These are phyloP conservation scores for Zelostemma sp. DNA, from an alignment of 1,140 invertebrate species.

Conservation along the genomic window DNA sequence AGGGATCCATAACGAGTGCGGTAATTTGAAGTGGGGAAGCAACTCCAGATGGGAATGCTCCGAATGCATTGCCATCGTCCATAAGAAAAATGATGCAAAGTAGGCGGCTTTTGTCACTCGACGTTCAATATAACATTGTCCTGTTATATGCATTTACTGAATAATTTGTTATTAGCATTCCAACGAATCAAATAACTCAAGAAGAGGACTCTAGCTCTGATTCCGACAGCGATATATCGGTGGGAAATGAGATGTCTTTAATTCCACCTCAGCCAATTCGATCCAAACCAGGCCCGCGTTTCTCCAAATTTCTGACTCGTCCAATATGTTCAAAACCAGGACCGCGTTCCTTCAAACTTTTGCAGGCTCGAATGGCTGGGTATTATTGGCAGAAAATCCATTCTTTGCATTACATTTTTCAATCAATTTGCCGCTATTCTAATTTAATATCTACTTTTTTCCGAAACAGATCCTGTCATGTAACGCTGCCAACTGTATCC, in stretches of 20 bases:
- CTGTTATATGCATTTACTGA: too few species aligned
- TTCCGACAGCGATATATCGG: constrained; percentile 59
- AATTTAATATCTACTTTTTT: too few species aligned
- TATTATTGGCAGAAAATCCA: background rate
- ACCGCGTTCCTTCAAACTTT: constrained; percentile 58
- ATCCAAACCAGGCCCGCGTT: background rate
- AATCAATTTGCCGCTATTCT: too few species aligned
- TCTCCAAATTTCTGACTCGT: background rate
- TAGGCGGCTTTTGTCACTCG: background rate
- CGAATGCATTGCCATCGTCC: constrained; percentile 59
- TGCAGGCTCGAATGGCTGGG: constrained; percentile 27
- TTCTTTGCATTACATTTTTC: too few species aligned
- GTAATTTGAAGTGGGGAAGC: constrained; percentile 57
- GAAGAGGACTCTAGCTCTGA: constrained; percentile 31
- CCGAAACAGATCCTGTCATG: too few species aligned
- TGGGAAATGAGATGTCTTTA: constrained; percentile 43
- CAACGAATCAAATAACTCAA: constrained; percentile 1
- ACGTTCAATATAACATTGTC: too few species aligned
- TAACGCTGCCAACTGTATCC: too few species aligned
- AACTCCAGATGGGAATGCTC: constrained; percentile 60
- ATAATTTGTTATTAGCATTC: background rate
- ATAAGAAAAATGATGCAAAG: constrained; percentile 35
- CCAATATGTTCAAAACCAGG: constrained; percentile 49
- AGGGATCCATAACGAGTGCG: constrained; percentile 72
- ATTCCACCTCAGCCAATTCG: background rate